phyloP scores from a whole-genome alignment of 2,113 vertebrate genomes.

The Hippotragus niger region DNA sequence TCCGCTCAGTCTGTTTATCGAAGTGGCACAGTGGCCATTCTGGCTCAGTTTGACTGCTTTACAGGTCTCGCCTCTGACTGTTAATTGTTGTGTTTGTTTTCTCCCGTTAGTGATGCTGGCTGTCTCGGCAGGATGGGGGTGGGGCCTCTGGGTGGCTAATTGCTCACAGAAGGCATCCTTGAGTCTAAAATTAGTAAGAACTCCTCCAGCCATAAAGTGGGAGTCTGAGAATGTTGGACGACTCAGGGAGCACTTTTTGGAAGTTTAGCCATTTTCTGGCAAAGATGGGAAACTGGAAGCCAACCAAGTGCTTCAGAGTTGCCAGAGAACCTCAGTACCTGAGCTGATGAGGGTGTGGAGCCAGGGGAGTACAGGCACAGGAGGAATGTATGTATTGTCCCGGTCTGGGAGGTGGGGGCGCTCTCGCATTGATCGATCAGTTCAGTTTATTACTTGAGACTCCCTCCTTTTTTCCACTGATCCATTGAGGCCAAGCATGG shows the following conservation, averaged over 20 bases:
- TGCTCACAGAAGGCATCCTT: constrained; percentile 65
- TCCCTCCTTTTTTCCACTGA: not conserved
- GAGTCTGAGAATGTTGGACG: constrained; percentile 85
- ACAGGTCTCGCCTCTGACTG: not conserved
- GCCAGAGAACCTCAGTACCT: constrained; percentile 33
- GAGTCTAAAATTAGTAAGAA: constrained; percentile 82
- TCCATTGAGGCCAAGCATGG: not conserved
- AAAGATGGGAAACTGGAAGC: constrained; percentile 84
- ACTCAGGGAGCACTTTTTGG: constrained; percentile 82
- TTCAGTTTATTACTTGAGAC: not conserved
- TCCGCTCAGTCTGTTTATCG: not conserved
- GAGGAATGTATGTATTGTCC: not conserved
- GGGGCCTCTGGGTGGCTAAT: constrained; percentile 71
- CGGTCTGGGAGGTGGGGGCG: not conserved
- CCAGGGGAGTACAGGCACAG: not conserved
- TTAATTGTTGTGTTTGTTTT: constrained; percentile 55
- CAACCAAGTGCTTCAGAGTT: constrained; percentile 85
- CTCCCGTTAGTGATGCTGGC: constrained; percentile 35
- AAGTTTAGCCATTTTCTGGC: constrained; percentile 81
- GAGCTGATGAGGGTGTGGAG: not conserved
- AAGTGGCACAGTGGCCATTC: not conserved
- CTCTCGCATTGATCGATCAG: not conserved
- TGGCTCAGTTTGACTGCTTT: not conserved
- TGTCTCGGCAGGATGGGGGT: constrained; percentile 47
- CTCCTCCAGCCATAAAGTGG: constrained; percentile 75